Percentiles rank a stretch among this genome's conserved stretches.
Conservation (phyloP, 35 echinoderm and acorn worm species). For the Heliocidaris tuberculata region DNA sequence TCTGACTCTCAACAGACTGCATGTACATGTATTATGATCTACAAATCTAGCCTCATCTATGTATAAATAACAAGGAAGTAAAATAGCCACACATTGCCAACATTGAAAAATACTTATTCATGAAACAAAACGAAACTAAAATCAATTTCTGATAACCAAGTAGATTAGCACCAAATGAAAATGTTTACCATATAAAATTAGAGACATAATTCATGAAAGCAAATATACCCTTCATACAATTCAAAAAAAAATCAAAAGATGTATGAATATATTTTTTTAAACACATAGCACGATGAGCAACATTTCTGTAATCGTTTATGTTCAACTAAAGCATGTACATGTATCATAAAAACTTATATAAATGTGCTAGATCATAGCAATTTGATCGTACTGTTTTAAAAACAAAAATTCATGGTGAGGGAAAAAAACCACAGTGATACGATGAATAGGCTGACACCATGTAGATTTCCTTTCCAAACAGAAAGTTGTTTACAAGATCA, state of each 20-base stretch:
- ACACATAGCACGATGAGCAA: background rate
- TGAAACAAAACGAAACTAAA: background rate
- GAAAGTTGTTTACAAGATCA: background rate
- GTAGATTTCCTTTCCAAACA: background rate
- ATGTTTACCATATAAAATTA: background rate
- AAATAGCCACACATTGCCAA: too few relatives aligned
- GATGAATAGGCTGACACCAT: background rate
- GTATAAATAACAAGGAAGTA: too few relatives aligned
- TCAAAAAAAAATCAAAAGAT: background rate
- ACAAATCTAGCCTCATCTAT: too few relatives aligned
- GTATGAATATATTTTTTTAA: background rate
- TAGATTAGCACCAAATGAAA: slow-evolving; percentile 5
- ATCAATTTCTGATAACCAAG: background rate
- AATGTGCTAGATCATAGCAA: background rate
- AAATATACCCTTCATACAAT: background rate
- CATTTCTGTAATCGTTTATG: background rate
- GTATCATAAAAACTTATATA: background rate
- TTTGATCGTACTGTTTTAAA: background rate
- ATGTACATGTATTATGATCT: too few relatives aligned
- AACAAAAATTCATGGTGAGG: background rate
- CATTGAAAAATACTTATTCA: background rate
- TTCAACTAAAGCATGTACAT: background rate
- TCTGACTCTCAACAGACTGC: too few relatives aligned
- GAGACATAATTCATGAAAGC: background rate
- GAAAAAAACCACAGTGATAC: background rate